Evolutionary conservation across 2,797 vertebrate genomes (phyloP), one percentile per base, ranked within the genome.

Genomic region (Mormyrus proboscirostris): DNA sequence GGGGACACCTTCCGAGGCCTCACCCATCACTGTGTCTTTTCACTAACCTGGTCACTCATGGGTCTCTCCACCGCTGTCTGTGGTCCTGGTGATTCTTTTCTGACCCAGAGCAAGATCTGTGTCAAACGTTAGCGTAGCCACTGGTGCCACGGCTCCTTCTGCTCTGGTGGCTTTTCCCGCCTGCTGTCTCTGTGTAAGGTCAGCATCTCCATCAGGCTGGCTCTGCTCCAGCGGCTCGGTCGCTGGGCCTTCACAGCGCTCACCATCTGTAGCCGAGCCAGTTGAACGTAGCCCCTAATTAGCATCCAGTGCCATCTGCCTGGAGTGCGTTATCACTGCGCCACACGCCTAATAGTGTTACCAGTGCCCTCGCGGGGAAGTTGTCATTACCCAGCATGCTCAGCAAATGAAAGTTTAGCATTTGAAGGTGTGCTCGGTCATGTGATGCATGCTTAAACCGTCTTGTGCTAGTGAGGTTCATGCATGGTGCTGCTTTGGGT

Each of bases 231-330:
- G 76, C 51, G 19, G 53, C 10, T 47, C 59, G 2, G 38, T 44
- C 55, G 14, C 53, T 84, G 53, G 19, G 53, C 41, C 88, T 89
- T 62, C 25, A 85, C 82, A 22, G 25, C 59, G 79, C 22, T 50
- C 62, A 89, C 51, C 76, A 85, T 89, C 76, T 89, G 51, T 82
- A 62, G 53, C 88, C 12, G 6, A 89, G 38, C 38, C 76, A 89
- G 76, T 83, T 14, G 47, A 89, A 50, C 88, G 59, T 76, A 89
- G 55, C 88, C 73, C 76, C 41, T 89, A 59, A 89, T 89, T 89
- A 84, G 51, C 88, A 84, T 89, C 79, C 41, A 57, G 79, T 51
- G 57, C 88, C 79, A 89, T 89, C 88, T 89, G 88, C 83, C 76
- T 57, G 22, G 88, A 89, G 44, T 88, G 50, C 57, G n/a, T 59